Evolutionary conservation across 2,888 invertebrate species (phyloP).

Genomic region (Pyrochroa serraticornis): DNA sequence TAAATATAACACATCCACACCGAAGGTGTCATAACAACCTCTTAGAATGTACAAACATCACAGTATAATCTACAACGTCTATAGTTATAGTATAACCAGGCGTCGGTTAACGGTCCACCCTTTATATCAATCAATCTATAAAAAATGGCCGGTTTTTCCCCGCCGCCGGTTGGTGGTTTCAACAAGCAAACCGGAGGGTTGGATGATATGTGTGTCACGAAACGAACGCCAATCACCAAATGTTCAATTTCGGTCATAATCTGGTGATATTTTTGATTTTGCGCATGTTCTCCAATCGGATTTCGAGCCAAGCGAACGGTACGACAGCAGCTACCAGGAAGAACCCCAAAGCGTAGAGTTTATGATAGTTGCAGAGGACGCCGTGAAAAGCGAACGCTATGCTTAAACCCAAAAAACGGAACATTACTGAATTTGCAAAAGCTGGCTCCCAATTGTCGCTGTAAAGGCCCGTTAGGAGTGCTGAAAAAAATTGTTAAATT

Average conservation of each 20-base stretch:
- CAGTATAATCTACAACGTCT: conserved; percentile 26
- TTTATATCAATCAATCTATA: too few relatives aligned
- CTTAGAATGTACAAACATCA: conserved; percentile 41
- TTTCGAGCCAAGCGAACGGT: conserved; percentile 63
- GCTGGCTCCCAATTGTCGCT: conserved; percentile 60
- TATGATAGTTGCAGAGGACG: conserved; percentile 63
- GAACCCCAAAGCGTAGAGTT: conserved; percentile 59
- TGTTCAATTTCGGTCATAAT: conserved; percentile 55
- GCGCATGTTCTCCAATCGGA: conserved; percentile 55
- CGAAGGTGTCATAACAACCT: conserved; percentile 44
- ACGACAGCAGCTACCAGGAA: conserved; percentile 61
- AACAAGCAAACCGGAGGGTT: neutral
- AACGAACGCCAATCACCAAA: conserved; percentile 42
- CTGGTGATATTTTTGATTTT: conserved; percentile 52
- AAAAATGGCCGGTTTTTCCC: too few relatives aligned
- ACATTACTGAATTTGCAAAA: conserved; percentile 60
- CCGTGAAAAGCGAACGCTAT: conserved; percentile 70
- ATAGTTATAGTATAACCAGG: neutral
- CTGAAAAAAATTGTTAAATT: conserved; percentile 43
- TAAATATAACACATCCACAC: conserved; percentile 6
- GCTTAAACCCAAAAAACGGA: conserved; percentile 67
- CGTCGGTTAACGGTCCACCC: too few relatives aligned
- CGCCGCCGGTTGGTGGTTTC: too few relatives aligned
- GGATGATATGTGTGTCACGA: conserved; percentile 17
- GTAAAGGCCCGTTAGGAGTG: conserved; percentile 56